These are phyloP conservation scores for Lepidochrysops patricia DNA, from an alignment of 2,888 invertebrate genomes.

Conservation along the genomic window DNA sequence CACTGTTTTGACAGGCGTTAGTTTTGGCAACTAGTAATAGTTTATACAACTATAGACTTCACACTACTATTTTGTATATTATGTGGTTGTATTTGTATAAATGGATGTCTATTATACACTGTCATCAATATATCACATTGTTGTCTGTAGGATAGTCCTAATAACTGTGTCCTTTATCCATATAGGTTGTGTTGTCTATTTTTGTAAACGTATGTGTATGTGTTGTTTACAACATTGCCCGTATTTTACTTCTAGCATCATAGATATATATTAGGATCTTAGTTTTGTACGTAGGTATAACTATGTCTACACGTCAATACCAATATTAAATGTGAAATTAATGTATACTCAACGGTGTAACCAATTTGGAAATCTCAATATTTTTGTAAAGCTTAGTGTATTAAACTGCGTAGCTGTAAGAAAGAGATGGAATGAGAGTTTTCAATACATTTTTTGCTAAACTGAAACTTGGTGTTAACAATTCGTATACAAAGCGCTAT, in stretches of 20 bases:
- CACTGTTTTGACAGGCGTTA: not conserved
- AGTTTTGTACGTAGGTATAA: not conserved
- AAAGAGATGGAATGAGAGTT: too few relatives aligned
- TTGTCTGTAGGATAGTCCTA: not conserved
- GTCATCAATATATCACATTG: not conserved
- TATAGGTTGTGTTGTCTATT: not conserved
- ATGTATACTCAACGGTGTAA: too few relatives aligned
- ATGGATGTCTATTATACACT: not conserved
- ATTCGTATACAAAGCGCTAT: too few relatives aligned
- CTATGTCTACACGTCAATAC: too few relatives aligned
- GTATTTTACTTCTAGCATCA: not conserved
- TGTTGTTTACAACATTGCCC: not conserved
- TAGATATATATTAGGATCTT: not conserved
- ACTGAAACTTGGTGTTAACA: too few relatives aligned
- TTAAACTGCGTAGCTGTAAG: too few relatives aligned
- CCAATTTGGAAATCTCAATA: too few relatives aligned
- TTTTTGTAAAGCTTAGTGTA: too few relatives aligned
- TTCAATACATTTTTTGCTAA: too few relatives aligned
- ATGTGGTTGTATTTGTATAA: not conserved
- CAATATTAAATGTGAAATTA: too few relatives aligned
- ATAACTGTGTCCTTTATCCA: not conserved
- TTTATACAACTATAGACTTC: not conserved
- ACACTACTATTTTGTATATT: not conserved
- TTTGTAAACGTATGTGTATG: not conserved
- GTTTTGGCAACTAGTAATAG: not conserved